Base-by-base conservation (phyloP, 2,113 vertebrate genomes). In the Onychostoma macrolepis region DNA sequence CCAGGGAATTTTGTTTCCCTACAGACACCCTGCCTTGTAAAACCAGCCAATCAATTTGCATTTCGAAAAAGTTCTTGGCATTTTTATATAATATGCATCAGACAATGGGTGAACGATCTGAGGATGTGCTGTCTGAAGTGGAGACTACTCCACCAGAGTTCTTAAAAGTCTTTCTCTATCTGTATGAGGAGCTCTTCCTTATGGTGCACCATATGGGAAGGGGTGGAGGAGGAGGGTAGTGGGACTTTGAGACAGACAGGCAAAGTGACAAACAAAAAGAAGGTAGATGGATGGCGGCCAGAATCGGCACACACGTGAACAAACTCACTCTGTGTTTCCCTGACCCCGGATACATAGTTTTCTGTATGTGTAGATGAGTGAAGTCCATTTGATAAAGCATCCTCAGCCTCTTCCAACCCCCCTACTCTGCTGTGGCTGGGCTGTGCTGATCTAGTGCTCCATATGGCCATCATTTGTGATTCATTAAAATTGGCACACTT, bases 391-490 rank as follows among this genome's bases (percentile, higher is more conserved):
- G 71, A 71, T 69, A 50, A 77, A 72, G 38, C 83, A 21, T 80
- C 78, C 15, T 6, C 78, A 80, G 9, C 30, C 11, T 33, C 83
- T 26, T 53, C 28, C 56, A 80, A 77, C 41, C 43, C 74, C 53
- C 36, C 36, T 0, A 33, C 83, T 85, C 89, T 85, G 78, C 26
- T 87, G 88, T 89, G 67, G 84, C 89, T 74, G 90, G 87, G n/a
- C 87, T 50, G 24, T 0, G 0, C 36, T 74, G 43, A 89, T 80
- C 84, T 81, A 83, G 1, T 15, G 15, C 83, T 85, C 89, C 92
- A 91, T 89, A 91, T 90, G 92, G 89, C 38, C 80, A 82, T 75
- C 88, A 81, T 91, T 90, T 91, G 90, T 50, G 63, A 86, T 88
- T 87, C 89, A 75, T 92, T 89, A 80, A 88, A 87, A 87, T 28